phyloP scores from a whole-genome alignment of 2,797 vertebrate species.

The Mormyrus hasselquistii region DNA sequence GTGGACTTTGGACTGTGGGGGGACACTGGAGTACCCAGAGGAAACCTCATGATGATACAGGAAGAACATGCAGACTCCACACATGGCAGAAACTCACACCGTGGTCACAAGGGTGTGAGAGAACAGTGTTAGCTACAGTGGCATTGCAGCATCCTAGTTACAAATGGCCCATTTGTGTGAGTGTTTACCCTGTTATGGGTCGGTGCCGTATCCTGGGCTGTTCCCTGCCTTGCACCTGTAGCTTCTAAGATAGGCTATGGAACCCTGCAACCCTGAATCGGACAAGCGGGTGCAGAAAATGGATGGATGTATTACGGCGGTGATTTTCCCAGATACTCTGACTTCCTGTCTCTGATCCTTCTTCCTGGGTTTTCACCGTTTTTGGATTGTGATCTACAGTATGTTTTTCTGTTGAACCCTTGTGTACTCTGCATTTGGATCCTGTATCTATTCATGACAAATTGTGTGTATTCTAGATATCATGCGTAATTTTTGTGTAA shows the following conservation, averaged over 20 bases:
- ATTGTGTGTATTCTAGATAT: neutral
- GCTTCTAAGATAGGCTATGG: neutral
- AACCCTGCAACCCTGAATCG: neutral
- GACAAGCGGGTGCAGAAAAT: neutral
- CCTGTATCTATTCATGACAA: neutral
- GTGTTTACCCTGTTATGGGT: neutral
- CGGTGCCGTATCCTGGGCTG: neutral
- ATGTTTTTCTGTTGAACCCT: neutral
- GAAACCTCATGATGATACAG: neutral
- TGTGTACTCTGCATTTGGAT: neutral
- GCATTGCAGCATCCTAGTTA: neutral
- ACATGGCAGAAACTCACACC: neutral
- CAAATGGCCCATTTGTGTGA: neutral
- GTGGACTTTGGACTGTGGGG: neutral
- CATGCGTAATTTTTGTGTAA: neutral
- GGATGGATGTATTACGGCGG: neutral
- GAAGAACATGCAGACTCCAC: neutral
- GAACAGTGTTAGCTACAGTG: neutral
- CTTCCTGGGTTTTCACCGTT: neutral
- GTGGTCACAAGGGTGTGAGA: neutral
- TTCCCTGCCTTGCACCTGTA: neutral
- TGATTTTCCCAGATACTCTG: neutral
- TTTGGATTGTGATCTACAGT: neutral
- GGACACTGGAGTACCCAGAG: neutral
- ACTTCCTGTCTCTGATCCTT: neutral